Base-by-base conservation (phyloP, 1,140 invertebrate species). In the Aricia agestis region DNA sequence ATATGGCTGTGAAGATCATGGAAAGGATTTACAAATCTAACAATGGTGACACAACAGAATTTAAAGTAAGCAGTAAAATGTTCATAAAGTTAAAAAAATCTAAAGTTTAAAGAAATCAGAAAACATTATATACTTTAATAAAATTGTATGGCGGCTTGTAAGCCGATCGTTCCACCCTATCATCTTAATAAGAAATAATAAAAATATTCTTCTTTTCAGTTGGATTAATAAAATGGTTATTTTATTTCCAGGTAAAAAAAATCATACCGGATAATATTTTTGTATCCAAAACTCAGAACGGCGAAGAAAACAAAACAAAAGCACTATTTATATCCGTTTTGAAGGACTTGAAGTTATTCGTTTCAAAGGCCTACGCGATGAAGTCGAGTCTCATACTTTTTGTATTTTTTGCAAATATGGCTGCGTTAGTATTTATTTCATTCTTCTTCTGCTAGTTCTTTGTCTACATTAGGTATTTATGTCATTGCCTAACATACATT, bases 381-480 rank as follows among this genome's bases (percentile, higher is more conserved):
- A 92, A 93, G n/a, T 94, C 94, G 1, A 78, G 88, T 6, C 81
- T 95, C 1, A 90, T 93, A 58, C 91, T 93, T 70, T 89, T 91
- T 18, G 92, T 95, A 3, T 94, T 94, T 84, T 95, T 95, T 75
- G 88, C 92, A 2, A 95, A 95, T 76, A 94, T 95, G 94, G 94
- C 94, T 79, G 94, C 94, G 94, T 95, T 83, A 93, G 92, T 92
- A 73, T 73, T 67, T 68, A 70, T 15, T 32, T 17, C 13, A 36
- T 66, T 45, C 15, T 42, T 45, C 25, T 25, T 25, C 25, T 25
- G 25, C 1, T 25, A 25, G 25, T 25, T 25, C 25, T 25, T 25
- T 25, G 3, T 3, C 25, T 3, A 25, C 25, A 25, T 25, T 25
- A n/a, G n/a, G n/a, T n/a, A 25, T 25, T 25, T 25, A 25, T 25